Percentiles rank a stretch among this genome's conserved stretches.
These are phyloP conservation scores for Amphiura filiformis DNA, from an alignment of 35 echinoderm and acorn worm species.

Conservation along the genomic window DNA sequence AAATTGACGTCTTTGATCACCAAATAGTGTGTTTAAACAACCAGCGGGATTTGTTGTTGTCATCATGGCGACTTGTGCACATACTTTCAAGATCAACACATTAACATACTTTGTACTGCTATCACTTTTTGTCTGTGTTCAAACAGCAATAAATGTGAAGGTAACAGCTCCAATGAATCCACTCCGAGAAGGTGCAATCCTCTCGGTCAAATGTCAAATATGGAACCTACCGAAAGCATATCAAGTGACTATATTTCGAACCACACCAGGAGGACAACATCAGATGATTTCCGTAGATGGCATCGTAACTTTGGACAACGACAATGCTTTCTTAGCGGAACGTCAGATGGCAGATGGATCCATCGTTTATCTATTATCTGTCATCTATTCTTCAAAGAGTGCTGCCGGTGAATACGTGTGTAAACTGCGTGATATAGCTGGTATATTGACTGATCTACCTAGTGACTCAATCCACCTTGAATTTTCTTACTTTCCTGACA, in stretches of 20 bases:
- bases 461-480: neutral
- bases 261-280: neutral
- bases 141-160: no score
- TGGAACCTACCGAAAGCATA: neutral
- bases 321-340: neutral
- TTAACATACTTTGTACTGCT: no score
- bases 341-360: neutral
- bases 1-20: no score
- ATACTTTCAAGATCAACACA: no score
- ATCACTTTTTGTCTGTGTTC: no score
- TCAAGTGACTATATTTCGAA: slow-evolving; percentile 1
- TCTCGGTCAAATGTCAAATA: neutral
- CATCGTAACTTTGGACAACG: neutral
- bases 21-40: no score
- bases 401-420: neutral
- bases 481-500: neutral
- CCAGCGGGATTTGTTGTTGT: no score
- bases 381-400: neutral
- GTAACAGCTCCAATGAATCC: neutral
- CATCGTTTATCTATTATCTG: neutral
- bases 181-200: neutral
- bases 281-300: neutral
- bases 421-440: neutral
- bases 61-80: no score
- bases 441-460: neutral